Evolutionary conservation across 2,888 invertebrate genomes (phyloP).

Genomic region (Tyria jacobaeae): DNA sequence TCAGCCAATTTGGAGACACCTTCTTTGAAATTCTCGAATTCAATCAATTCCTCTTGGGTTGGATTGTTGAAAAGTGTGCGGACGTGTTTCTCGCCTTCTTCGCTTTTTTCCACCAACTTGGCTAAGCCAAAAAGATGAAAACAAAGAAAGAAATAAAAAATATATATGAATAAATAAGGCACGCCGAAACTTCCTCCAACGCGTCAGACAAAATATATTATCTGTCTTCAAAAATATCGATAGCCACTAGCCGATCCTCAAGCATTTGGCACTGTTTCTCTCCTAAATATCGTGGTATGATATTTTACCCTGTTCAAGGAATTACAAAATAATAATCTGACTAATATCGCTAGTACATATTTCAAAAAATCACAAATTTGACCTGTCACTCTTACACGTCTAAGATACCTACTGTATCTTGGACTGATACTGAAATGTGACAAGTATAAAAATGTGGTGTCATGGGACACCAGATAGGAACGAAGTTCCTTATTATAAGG

Average conservation of each 20-base stretch:
- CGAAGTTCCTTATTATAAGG: too few species aligned
- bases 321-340: too few species aligned
- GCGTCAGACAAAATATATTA: background rate
- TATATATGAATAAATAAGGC: background rate
- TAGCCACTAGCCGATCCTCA: background rate
- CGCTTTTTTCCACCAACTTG: conserved; percentile 28
- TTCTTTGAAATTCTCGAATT: conserved; percentile 27
- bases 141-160: conserved; percentile 4
- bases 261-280: too few species aligned
- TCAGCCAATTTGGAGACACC: conserved; percentile 26
- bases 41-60: conserved; percentile 16
- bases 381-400: too few species aligned
- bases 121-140: conserved; percentile 24
- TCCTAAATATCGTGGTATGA: too few species aligned
- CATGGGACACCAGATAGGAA: too few species aligned
- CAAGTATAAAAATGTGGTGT: too few species aligned
- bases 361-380: too few species aligned
- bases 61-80: conserved; percentile 26
- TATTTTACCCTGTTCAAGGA: too few species aligned
- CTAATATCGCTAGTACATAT: too few species aligned
- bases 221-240: background rate
- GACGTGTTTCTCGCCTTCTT: conserved; percentile 31
- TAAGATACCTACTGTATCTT: too few species aligned
- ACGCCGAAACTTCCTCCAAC: background rate
- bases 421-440: too few species aligned